phyloP scores from a whole-genome alignment of 2,113 vertebrate genomes.

The Acanthisitta chloris region DNA sequence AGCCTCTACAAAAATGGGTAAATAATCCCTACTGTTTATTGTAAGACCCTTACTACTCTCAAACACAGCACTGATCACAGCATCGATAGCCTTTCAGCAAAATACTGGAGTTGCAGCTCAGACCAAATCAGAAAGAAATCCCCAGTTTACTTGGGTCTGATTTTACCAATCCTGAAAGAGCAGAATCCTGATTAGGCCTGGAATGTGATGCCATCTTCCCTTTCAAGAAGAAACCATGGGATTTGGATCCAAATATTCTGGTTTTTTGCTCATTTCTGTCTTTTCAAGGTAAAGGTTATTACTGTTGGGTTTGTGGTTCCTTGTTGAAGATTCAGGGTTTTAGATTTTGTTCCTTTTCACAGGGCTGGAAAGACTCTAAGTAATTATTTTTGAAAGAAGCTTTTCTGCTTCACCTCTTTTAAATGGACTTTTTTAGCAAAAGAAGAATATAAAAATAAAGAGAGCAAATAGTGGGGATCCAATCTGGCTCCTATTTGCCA shows the following conservation, averaged over 20 bases:
- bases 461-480: neutral
- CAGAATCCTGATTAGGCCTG: neutral
- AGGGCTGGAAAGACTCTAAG: neutral
- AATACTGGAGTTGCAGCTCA: neutral
- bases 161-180: neutral
- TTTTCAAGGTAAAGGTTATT: neutral
- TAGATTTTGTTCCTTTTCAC: neutral
- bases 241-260: neutral
- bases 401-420: conserved; percentile 26
- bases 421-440: neutral
- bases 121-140: neutral
- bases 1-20: neutral
- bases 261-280: neutral
- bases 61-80: neutral
- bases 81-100: neutral
- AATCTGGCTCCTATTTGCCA: neutral
- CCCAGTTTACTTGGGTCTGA: neutral
- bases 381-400: conserved; percentile 36
- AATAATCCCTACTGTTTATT: neutral
- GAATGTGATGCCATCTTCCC: neutral
- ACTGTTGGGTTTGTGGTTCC: neutral
- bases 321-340: neutral
- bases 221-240: neutral
- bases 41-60: neutral
- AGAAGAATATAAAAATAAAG: neutral